A percentile compares a stretch with the other conserved stretches of the same genome.
Evolutionary conservation across 2,888 invertebrate species (phyloP).

Genomic region (Didymodactylos carnosus): DNA sequence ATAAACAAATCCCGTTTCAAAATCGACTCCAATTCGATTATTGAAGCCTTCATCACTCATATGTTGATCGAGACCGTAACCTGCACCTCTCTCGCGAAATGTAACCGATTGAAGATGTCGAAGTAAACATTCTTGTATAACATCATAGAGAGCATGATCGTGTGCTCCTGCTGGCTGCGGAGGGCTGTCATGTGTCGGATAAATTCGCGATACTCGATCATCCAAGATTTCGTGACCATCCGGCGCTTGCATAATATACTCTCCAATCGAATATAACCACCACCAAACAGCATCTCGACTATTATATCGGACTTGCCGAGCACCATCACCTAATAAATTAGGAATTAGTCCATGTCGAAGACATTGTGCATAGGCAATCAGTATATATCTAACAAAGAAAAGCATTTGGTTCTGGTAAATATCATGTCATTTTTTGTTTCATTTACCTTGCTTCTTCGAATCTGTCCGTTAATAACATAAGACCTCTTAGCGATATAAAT

Average conservation of each 20-base stretch:
- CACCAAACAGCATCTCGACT: slow-evolving; percentile 97
- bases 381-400: slow-evolving; percentile 42
- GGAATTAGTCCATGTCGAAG: slow-evolving; percentile 88
- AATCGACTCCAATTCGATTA: slow-evolving; percentile 68
- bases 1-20: slow-evolving; percentile 72
- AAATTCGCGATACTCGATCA: slow-evolving; percentile 61
- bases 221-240: slow-evolving; percentile 48
- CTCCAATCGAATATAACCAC: slow-evolving; percentile 76
- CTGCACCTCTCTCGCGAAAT: slow-evolving; percentile 83
- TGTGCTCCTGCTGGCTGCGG: not conserved
- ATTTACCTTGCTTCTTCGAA: slow-evolving; percentile 43
- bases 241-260: slow-evolving; percentile 44
- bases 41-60: slow-evolving; percentile 78
- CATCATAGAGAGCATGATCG: slow-evolving; percentile 60
- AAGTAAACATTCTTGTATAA: slow-evolving; percentile 76
- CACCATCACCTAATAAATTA: slow-evolving; percentile 68
- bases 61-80: slow-evolving; percentile 69
- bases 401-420: too few relatives aligned
- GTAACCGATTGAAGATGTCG: slow-evolving; percentile 73
- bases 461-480: slow-evolving; percentile 65
- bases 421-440: too few relatives aligned
- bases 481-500: slow-evolving; percentile 74
- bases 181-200: slow-evolving; percentile 58
- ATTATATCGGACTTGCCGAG: slow-evolving; percentile 64
- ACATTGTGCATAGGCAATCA: slow-evolving; percentile 72